phyloP scores from a whole-genome alignment of 1,140 invertebrate genomes.

The Drosophila sproati region DNA sequence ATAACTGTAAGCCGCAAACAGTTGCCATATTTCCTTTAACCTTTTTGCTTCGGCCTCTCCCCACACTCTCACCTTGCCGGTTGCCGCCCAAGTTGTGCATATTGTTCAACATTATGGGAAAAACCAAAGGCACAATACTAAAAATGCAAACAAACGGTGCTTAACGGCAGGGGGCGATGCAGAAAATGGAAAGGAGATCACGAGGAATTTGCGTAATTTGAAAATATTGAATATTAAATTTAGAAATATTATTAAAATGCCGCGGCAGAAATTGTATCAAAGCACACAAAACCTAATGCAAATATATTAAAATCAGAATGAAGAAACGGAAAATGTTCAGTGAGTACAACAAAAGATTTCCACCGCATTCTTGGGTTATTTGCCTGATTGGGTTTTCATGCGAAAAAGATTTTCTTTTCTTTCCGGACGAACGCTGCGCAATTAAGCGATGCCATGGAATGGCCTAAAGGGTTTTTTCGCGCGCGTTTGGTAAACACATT shows the following conservation, averaged over 20 bases:
- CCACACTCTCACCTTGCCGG: background rate
- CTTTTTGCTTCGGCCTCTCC: slow-evolving; percentile 49
- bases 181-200: background rate
- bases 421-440: slow-evolving; percentile 40
- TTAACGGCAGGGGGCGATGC: background rate
- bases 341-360: slow-evolving; percentile 59
- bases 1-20: slow-evolving; percentile 72
- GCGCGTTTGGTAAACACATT: slow-evolving; percentile 16
- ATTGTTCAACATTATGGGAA: slow-evolving; percentile 74
- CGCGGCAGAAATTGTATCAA: slow-evolving; percentile 40
- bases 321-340: slow-evolving; percentile 27
- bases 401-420: slow-evolving; percentile 18
- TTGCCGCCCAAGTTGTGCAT: slow-evolving; percentile 51
- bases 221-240: slow-evolving; percentile 77
- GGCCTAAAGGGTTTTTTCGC: slow-evolving; percentile 30
- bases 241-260: slow-evolving; percentile 66
- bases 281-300: slow-evolving; percentile 56
- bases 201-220: slow-evolving; percentile 43
- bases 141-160: slow-evolving; percentile 38
- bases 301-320: slow-evolving; percentile 69
- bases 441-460: slow-evolving; percentile 40
- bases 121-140: slow-evolving; percentile 54
- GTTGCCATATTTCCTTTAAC: slow-evolving; percentile 68
- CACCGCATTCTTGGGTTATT: slow-evolving; percentile 32
- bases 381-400: slow-evolving; percentile 61